phyloP scores from a whole-genome alignment of 2,888 invertebrate genomes.

The Miltochrista miniata region DNA sequence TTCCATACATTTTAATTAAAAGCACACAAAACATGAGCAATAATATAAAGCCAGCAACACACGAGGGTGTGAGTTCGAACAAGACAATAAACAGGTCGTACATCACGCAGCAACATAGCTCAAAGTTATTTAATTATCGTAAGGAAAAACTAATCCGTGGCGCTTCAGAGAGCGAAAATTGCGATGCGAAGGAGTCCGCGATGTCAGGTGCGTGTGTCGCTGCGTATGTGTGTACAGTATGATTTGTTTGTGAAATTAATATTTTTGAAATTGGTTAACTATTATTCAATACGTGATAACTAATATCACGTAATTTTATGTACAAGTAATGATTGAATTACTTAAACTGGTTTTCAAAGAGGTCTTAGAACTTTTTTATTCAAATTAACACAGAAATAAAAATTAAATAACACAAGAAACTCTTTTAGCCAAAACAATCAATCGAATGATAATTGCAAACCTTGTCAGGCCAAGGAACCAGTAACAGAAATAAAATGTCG shows the following conservation, averaged over 20 bases:
- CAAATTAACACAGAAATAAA: no score
- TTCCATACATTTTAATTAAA: conserved; percentile 38
- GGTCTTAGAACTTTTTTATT: no score
- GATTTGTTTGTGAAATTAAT: conserved; percentile 21
- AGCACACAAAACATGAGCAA: conserved; percentile 42
- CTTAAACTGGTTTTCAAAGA: no score
- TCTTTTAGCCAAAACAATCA: no score
- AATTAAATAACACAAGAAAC: no score
- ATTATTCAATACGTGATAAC: no score
- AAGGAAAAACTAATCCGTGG: conserved; percentile 82
- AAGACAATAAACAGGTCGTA: conserved; percentile 79
- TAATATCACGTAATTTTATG: no score
- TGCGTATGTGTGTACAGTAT: conserved; percentile 56
- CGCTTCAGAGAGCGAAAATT: conserved; percentile 71
- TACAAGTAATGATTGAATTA: no score
- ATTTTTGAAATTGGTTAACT: background rate
- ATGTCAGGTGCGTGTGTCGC: conserved; percentile 69
- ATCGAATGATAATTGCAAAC: no score
- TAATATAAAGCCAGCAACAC: conserved; percentile 53
- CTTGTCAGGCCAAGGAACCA: no score
- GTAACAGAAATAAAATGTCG: no score
- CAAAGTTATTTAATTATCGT: conserved; percentile 83
- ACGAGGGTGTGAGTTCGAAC: conserved; percentile 38
- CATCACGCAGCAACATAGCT: conserved; percentile 77
- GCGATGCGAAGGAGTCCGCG: conserved; percentile 55